phyloP scores from a whole-genome alignment of 2,888 invertebrate species.

The Perizoma affinitatum region DNA sequence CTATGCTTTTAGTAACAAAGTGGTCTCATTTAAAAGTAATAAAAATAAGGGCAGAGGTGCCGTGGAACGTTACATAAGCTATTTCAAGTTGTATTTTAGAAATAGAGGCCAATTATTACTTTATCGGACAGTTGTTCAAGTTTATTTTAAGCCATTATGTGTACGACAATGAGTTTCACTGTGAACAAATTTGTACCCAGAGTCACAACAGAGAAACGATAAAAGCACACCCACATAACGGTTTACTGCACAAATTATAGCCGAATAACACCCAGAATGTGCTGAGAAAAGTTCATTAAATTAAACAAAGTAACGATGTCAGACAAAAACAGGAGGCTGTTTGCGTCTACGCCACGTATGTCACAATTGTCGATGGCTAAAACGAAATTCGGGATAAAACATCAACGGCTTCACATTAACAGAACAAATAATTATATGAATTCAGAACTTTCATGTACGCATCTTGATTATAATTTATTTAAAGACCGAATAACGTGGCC shows the following conservation, averaged over 20 bases:
- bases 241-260: constrained; percentile 59
- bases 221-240: constrained; percentile 54
- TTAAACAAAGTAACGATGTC: constrained; percentile 52
- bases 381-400: too few species aligned
- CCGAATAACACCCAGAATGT: constrained; percentile 46
- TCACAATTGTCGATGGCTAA: constrained; percentile 15
- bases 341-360: constrained; percentile 15
- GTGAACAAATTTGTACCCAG: constrained; percentile 43
- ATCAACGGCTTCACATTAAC: too few species aligned
- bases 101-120: too few species aligned
- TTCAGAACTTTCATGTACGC: too few species aligned
- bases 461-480: constrained; percentile 7
- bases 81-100: constrained; percentile 5
- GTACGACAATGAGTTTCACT: constrained; percentile 11
- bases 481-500: neutral
- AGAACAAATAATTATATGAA: too few species aligned
- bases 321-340: constrained; percentile 47
- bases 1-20: constrained; percentile 26
- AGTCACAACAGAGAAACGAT: constrained; percentile 58
- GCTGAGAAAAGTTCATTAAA: constrained; percentile 54
- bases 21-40: constrained; percentile 22
- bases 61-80: constrained; percentile 24
- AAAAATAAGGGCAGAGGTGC: constrained; percentile 26
- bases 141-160: neutral
- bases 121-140: neutral